Evolutionary conservation across 2,113 vertebrate species (phyloP), one percentile per base, ranked within the genome.

Genomic region (Trichechus manatus): DNA sequence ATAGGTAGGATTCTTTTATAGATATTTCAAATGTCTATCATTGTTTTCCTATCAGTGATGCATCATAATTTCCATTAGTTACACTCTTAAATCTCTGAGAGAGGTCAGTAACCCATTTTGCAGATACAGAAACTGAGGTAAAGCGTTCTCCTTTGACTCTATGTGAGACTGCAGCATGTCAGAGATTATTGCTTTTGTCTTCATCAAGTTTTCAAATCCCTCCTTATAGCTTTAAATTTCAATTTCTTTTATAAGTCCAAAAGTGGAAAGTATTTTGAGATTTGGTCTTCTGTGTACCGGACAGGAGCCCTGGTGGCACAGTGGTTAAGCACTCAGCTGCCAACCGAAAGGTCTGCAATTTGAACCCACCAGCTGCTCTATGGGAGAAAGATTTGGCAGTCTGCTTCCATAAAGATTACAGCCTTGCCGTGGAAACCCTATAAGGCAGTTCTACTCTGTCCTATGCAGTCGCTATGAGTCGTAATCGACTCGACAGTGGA

Each of bases 41-140:
- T 93, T 56, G 83, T 91, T 94, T 88, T 93, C 63, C 61, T 13
- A 25, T 68, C 19, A 31, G 27, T 85, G 23, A 84, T 47, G 3
- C 59, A 27, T 44, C 29, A 42, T 29, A 29, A 66, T 44, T 85
- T 85, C 27, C 31, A 27, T 36, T 53, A 91, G 56, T 61, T 72
- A 72, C 42, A 23, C 25, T 61, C 94, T 96, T 27, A 70, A 87
- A 89, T 85, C 78, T 93, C 87, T 93, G 44, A 56, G 42, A 27
- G 14, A 61, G 64, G 42, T 68, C 66, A 92, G 82, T 97, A 82
- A 91, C n/a, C 25, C 42, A 66, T 89, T 93, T 87, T 87, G 66
- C n/a, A 93, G 70, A 56, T 88, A 27, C 64, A 64, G 70, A 79
- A 83, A 80, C 36, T n/a, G 44, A 90, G 72, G 80, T 68, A 85